Evolutionary conservation across 2,113 vertebrate genomes (phyloP).

Genomic region (Anhinga anhinga): DNA sequence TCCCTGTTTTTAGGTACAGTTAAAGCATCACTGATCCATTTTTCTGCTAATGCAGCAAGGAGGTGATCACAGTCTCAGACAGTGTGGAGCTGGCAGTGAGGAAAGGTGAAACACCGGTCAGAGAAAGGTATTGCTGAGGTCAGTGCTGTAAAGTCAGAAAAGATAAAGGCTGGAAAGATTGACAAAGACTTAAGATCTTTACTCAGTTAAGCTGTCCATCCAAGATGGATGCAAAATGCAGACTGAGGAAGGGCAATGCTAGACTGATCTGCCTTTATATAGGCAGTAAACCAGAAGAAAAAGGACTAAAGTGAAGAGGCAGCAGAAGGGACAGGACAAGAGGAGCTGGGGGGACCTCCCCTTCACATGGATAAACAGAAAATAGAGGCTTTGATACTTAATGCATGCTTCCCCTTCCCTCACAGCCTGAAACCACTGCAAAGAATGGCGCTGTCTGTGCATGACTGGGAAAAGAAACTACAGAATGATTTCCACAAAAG

Average conservation of each 20-base stretch:
- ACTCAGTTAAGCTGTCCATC: neutral
- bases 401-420: neutral
- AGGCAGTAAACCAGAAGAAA: neutral
- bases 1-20: neutral
- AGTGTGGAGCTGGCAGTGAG: neutral
- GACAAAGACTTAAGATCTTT: neutral
- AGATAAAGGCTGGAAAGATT: neutral
- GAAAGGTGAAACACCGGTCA: constrained; percentile 19
- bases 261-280: neutral
- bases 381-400: neutral
- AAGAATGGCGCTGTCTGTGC: neutral
- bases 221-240: neutral
- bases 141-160: neutral
- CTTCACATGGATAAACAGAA: neutral
- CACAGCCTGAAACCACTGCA: neutral
- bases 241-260: neutral
- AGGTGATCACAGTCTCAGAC: neutral
- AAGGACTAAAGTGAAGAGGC: neutral
- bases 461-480: neutral
- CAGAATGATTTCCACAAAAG: neutral
- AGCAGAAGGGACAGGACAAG: neutral
- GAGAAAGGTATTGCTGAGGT: neutral
- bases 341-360: neutral
- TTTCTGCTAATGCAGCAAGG: constrained; percentile 32
- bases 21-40: constrained; percentile 8